A percentile compares a stretch with the other conserved stretches of the same genome.
phyloP scores from a whole-genome alignment of 2,797 vertebrate genomes.

The Myotis findleyi region DNA sequence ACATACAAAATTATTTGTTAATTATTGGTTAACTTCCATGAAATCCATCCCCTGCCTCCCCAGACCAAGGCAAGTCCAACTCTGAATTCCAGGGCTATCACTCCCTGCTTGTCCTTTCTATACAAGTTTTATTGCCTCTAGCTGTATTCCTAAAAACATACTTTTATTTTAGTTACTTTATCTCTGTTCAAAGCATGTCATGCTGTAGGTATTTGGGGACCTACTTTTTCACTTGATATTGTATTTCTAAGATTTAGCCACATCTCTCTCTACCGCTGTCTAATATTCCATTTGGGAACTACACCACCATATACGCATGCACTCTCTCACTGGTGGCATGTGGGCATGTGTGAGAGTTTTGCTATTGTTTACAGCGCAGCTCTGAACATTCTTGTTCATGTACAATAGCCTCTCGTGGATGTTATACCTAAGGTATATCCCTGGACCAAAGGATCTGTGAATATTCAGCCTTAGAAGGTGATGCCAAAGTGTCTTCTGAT shows the following conservation, averaged over 20 bases:
- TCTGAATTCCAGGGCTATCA: no score
- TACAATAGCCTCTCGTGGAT: background rate
- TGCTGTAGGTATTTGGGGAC: background rate
- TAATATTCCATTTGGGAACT: background rate
- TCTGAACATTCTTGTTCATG: background rate
- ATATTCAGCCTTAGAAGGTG: background rate
- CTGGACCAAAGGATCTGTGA: background rate
- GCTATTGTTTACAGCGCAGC: background rate
- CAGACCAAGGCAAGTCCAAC: background rate
- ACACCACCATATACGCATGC: background rate
- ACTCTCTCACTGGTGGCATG: background rate
- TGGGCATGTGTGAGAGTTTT: background rate
- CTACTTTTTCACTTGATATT: background rate
- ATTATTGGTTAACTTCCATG: background rate
- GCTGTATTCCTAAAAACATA: background rate
- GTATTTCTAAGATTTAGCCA: background rate
- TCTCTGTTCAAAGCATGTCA: background rate
- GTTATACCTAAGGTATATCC: background rate
- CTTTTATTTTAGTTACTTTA: slow-evolving; percentile 33
- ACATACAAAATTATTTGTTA: background rate
- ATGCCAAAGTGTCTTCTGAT: background rate
- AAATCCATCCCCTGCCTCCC: background rate
- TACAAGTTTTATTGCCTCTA: background rate
- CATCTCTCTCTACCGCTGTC: background rate
- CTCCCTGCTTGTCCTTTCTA: background rate